Conservation (phyloP, 1,140 invertebrate species). For the Hylaeus volcanicus region DNA sequence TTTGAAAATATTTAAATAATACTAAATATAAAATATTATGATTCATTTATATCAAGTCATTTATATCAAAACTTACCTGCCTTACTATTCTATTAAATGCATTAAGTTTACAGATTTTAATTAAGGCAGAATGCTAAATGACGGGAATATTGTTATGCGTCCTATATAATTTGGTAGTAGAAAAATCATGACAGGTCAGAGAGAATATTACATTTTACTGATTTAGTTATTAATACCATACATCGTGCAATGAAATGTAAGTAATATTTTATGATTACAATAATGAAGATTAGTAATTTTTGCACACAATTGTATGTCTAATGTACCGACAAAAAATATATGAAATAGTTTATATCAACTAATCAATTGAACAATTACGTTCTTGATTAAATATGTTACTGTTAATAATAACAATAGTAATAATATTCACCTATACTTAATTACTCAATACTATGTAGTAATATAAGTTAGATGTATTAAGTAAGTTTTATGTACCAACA, state of each 20-base stretch:
- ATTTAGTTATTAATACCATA: slow-evolving; percentile 70
- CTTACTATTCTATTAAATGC: background rate
- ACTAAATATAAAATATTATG: background rate
- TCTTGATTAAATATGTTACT: slow-evolving; percentile 1
- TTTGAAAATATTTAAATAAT: background rate
- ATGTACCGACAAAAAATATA: background rate
- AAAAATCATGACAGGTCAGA: slow-evolving; percentile 9
- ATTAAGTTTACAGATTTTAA: slow-evolving; percentile 10
- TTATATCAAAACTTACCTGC: background rate
- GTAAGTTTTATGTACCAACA: background rate
- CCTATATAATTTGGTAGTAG: slow-evolving; percentile 8
- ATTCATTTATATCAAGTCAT: background rate
- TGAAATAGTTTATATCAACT: background rate
- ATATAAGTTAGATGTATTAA: background rate
- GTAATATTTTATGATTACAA: slow-evolving; percentile 46
- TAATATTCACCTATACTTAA: background rate
- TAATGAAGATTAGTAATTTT: slow-evolving; percentile 25
- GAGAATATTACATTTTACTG: slow-evolving; percentile 25
- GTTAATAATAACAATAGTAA: background rate
- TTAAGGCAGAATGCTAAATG: background rate
- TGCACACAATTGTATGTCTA: background rate
- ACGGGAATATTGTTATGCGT: slow-evolving; percentile 1
- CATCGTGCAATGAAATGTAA: slow-evolving; percentile 68
- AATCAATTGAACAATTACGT: slow-evolving; percentile 10
- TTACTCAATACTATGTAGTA: background rate